These are phyloP conservation scores for Gila orcuttii DNA, from an alignment of 2,113 vertebrate species.

Conservation along the genomic window DNA sequence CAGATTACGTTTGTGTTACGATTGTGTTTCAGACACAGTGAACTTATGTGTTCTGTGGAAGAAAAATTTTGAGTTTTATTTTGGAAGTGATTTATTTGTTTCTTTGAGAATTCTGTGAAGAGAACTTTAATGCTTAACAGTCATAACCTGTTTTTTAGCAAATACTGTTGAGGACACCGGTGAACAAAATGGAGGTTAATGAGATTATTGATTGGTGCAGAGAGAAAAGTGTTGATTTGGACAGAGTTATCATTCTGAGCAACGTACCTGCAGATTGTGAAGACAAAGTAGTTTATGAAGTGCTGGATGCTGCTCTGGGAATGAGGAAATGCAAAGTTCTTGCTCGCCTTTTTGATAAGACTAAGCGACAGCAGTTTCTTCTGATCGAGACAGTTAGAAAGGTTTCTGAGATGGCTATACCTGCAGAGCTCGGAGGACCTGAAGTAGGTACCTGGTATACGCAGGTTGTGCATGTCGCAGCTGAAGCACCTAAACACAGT, in stretches of 20 bases:
- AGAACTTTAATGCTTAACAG: not conserved
- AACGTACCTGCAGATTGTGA: not conserved
- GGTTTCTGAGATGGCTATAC: not conserved
- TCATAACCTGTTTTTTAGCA: not conserved
- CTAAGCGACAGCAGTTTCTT: not conserved
- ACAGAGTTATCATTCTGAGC: not conserved
- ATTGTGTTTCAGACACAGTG: no score
- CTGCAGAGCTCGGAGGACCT: slow-evolving; percentile 3
- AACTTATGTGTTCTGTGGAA: no score
- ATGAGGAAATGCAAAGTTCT: not conserved
- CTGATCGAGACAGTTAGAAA: not conserved
- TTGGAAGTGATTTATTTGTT: no score
- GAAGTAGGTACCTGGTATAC: not conserved
- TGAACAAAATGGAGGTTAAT: not conserved
- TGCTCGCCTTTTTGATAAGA: not conserved
- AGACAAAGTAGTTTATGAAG: not conserved
- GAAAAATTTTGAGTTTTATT: no score
- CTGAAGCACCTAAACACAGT: not conserved
- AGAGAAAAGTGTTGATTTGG: not conserved
- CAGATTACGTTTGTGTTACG: no score
- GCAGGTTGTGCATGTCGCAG: not conserved
- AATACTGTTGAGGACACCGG: not conserved
- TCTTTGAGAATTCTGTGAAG: not conserved
- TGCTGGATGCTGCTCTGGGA: not conserved
- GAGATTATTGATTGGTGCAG: slow-evolving; percentile 2